Conservation (phyloP, 2,888 invertebrate species). For the Drosophila dives region DNA sequence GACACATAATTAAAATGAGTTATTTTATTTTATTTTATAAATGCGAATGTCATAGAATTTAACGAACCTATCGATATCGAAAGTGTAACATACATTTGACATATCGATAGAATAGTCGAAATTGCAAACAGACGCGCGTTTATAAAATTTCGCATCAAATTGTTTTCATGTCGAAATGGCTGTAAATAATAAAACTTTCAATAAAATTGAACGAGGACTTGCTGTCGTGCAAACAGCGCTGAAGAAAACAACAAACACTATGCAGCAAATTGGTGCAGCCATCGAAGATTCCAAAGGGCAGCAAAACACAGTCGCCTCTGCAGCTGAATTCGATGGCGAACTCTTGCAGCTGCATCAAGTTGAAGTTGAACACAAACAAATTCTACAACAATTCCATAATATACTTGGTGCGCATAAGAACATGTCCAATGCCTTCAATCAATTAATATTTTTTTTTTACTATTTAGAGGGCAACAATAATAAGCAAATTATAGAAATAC, state of each 20-base stretch:
- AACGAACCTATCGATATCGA: not conserved
- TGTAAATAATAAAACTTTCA: not conserved
- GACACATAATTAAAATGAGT: not conserved
- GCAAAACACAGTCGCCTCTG: not conserved
- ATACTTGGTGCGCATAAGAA: not conserved
- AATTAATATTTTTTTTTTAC: not conserved
- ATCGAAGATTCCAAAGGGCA: not conserved
- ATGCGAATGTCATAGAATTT: not conserved
- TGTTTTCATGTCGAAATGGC: not conserved
- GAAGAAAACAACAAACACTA: not conserved
- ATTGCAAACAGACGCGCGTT: constrained; percentile 4
- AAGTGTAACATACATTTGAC: not conserved
- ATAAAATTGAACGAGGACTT: constrained; percentile 1
- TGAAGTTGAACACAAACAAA: not conserved
- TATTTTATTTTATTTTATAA: not conserved
- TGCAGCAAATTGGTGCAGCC: not conserved
- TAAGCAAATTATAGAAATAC: not conserved
- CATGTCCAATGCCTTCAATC: not conserved
- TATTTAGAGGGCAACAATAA: not conserved
- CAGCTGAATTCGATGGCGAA: not conserved
- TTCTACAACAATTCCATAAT: not conserved
- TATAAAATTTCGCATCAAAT: not conserved
- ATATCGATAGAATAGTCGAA: not conserved
- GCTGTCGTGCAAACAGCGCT: not conserved
- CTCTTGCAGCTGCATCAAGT: not conserved